Conservation (phyloP, 35 echinoderm and acorn worm genomes). For the Patiria miniata region DNA sequence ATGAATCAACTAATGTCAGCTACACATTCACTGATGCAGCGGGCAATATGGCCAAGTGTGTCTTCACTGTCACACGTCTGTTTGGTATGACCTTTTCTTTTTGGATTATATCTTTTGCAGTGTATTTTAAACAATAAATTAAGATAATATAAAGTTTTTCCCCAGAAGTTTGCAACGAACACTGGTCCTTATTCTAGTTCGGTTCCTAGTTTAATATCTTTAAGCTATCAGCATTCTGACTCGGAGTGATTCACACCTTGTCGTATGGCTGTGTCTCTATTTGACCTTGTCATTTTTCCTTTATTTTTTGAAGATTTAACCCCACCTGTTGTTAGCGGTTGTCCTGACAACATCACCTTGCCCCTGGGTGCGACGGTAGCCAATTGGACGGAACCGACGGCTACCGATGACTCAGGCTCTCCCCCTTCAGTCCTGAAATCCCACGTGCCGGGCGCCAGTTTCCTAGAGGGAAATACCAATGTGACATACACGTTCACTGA, state of each 20-base stretch:
- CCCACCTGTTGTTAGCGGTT: not conserved
- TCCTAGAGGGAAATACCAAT: slow-evolving; percentile 21
- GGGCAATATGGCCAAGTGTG: slow-evolving; percentile 53
- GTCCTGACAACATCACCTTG: not conserved
- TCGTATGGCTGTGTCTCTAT: not conserved
- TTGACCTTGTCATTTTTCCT: not conserved
- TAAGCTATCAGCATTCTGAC: too few relatives aligned
- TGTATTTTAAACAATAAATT: not conserved
- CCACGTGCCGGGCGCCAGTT: slow-evolving; percentile 16
- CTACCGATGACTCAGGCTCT: slow-evolving; percentile 18
- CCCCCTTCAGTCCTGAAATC: not conserved
- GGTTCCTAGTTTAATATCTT: not conserved
- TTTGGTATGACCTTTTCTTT: not conserved
- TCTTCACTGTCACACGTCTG: slow-evolving; percentile 32
- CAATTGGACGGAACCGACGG: slow-evolving; percentile 15
- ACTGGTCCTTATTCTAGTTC: too few relatives aligned
- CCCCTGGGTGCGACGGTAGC: not conserved
- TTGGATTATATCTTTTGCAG: not conserved
- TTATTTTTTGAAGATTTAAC: not conserved
- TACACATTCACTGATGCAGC: slow-evolving; percentile 63
- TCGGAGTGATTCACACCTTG: too few relatives aligned
- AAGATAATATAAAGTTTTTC: too few relatives aligned
- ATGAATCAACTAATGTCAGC: slow-evolving; percentile 55
- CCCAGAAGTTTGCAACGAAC: too few relatives aligned
- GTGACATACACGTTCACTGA: slow-evolving; percentile 49